Evolutionary conservation across 2,797 vertebrate species (phyloP), one percentile per base, ranked within the genome.

Genomic region (Myotis pilosus): DNA sequence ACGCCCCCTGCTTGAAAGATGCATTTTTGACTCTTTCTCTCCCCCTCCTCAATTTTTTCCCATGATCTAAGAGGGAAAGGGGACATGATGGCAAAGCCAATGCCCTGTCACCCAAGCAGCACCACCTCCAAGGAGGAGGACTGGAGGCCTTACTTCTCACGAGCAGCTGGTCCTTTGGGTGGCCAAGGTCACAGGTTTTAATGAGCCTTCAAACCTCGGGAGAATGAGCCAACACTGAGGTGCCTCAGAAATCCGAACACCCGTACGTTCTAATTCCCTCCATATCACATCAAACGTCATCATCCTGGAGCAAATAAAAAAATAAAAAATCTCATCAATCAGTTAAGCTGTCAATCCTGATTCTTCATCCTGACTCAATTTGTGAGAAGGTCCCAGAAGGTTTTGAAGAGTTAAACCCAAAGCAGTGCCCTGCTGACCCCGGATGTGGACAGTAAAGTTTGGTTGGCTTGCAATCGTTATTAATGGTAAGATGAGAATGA

Each of bases 231-330:
- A 33, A 22, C 13, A 82, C 12, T 19, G 12, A 51, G 47, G 22
- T 25, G 3, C n/a, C 20, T 60, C 47, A 16, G n/a, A 72, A 79
- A 30, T 2, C 41, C 1, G 0, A n/a, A 7, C 11, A 10, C 41
- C 44, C 55, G 55, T 47, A 72, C 19, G 17, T 53, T 47, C 47
- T 51, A 68, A 3, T 68, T 23, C 16, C 69, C 41, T 41, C 47
- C 49, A 33, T 28, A 22, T 57, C 57, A 33, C 23, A 16, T 33
- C 79, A 23, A 79, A 49, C 8, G 3, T 30, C n/a, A 64, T 2
- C 91, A 72, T 33, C 60, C 1, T 9, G 36, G 12, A 60, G 12
- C 60, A 91, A 82, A 76, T 76, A 76, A 91, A 49, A 71, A 91
- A 82, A 76, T 76, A 76, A 91, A 57, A 71, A 64, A 15, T 28